Base-by-base conservation (phyloP, 2,113 vertebrate genomes). In the Girardinichthys multiradiatus region DNA sequence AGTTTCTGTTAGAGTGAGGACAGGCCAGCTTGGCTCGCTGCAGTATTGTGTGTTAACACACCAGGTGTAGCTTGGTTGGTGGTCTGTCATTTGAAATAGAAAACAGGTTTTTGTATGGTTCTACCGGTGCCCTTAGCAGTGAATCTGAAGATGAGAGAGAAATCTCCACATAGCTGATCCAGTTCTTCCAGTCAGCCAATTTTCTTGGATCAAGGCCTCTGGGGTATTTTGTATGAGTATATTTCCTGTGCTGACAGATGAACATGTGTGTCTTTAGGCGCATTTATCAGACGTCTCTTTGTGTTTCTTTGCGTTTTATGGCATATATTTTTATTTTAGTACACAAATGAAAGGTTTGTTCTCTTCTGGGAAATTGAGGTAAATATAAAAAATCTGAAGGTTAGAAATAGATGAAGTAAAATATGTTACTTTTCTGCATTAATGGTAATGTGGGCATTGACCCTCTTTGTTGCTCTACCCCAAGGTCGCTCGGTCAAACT, bases 51-150 rank as follows among this genome's bases (percentile, higher is more conserved):
- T 31, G 17, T 57, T 35, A 42, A 57, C 24, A 10, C 65, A 71
- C 72, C 87, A 88, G 89, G 84, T 91, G 87, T 85, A 68, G 45
- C 83, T 63, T 4, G 7, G 63, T 69, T 19, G 83, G 90, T 89
- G 90, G 85, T 90, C 84, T 77, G 31, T 78, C 27, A 68, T 57
- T 73, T 63, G 51, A 72, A 70, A 64, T 11, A 12, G 57, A 51
- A 27, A 31, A 76, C 70, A 74, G 79, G 45, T 65, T 68, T 74
- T 63, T 74, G 51, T 28, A 5, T 62, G 69, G 45, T 30, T 30
- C 31, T 80, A 68, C 76, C 45, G 30, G 51, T 2, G 29, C 28
- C 54, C 71, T 83, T 5, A 45, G 42, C 42, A 45, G 42, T 17
- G 19, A 5, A 45, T 45, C 81, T 87, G 81, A 84, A 85, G 64